phyloP scores from a whole-genome alignment of 2,797 vertebrate genomes.

The Galago senegalensis region DNA sequence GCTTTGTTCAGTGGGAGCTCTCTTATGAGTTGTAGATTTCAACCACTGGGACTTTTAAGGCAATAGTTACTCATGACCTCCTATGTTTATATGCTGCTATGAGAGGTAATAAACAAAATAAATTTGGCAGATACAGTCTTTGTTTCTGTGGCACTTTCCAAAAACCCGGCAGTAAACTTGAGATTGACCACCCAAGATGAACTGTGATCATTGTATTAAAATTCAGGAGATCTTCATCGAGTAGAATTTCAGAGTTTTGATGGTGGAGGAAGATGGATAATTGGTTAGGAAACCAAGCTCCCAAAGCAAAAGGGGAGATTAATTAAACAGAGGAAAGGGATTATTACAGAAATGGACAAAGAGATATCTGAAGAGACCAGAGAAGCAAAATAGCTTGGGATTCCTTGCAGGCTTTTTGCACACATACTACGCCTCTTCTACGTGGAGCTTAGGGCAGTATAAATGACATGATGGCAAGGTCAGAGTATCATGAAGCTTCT shows the following conservation, averaged over 20 bases:
- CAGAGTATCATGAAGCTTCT: background rate
- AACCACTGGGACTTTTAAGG: background rate
- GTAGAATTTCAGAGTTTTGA: conserved; percentile 29
- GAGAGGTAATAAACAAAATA: background rate
- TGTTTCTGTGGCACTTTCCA: conserved; percentile 42
- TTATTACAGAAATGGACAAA: background rate
- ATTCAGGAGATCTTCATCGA: background rate
- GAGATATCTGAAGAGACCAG: background rate
- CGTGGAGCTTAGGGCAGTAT: background rate
- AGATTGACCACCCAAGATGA: background rate
- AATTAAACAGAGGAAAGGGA: background rate
- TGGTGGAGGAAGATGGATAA: background rate
- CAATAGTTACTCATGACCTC: background rate
- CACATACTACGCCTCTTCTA: background rate
- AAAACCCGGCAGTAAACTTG: background rate
- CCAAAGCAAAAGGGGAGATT: background rate
- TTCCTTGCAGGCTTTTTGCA: background rate
- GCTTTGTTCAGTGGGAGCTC: background rate
- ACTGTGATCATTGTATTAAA: background rate
- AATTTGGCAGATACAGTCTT: conserved; percentile 12
- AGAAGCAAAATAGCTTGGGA: background rate
- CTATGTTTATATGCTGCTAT: background rate
- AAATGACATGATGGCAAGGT: background rate
- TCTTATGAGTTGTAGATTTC: background rate
- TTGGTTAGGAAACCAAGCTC: background rate